These are phyloP conservation scores for Macaca nemestrina DNA, from an alignment of 2,113 vertebrate species.

Conservation along the genomic window DNA sequence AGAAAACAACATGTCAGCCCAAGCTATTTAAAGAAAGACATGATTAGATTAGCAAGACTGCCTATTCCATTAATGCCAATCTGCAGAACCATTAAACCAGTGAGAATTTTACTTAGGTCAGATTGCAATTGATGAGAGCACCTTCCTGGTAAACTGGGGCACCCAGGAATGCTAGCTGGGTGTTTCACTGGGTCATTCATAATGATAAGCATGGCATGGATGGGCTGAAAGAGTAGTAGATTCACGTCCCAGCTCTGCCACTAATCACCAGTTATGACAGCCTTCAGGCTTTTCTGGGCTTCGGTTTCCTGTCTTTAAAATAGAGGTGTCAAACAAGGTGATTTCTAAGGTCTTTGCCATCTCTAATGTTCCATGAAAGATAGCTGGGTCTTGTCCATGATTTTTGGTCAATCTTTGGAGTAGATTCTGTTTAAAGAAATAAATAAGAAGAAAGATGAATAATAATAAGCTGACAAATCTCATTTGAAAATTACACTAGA, in stretches of 20 bases:
- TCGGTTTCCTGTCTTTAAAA: background rate
- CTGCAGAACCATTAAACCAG: background rate
- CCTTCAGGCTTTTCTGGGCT: background rate
- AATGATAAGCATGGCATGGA: background rate
- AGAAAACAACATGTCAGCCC: background rate
- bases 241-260: background rate
- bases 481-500: background rate
- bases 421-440: conserved; percentile 11
- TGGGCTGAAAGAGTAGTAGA: background rate
- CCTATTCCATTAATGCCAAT: background rate
- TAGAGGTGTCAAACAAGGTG: background rate
- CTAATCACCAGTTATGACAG: background rate
- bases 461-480: background rate
- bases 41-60: background rate
- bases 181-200: background rate
- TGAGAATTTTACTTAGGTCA: background rate
- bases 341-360: background rate
- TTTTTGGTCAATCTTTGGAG: background rate
- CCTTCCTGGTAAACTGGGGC: background rate
- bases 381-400: background rate
- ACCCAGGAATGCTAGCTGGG: background rate
- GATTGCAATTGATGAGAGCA: background rate
- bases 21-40: background rate
- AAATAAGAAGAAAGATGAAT: background rate
- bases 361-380: background rate